Conservation (phyloP, 1,140 invertebrate species). For the Hypothenemus hampei region DNA sequence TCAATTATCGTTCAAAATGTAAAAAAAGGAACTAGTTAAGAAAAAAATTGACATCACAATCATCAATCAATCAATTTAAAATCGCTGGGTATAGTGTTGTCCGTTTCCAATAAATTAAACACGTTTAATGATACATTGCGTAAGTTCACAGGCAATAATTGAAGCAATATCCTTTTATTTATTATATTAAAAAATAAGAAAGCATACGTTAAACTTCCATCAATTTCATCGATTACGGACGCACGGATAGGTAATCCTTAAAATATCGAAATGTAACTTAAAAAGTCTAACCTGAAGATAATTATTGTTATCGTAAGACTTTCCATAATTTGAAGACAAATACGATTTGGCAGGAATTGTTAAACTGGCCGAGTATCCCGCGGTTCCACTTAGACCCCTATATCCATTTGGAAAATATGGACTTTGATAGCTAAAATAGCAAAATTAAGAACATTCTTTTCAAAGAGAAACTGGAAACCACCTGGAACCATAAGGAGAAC, state of each 20-base stretch:
- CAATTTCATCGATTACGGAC: too few species aligned
- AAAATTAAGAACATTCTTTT: neutral
- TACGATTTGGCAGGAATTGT: slow-evolving; percentile 42
- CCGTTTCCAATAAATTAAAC: too few species aligned
- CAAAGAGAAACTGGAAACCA: neutral
- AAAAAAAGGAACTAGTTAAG: too few species aligned
- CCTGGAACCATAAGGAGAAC: slow-evolving; percentile 13
- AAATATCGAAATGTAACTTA: too few species aligned
- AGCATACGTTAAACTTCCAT: too few species aligned
- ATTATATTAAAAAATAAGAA: too few species aligned
- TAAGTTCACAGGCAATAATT: too few species aligned
- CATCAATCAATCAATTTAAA: slow-evolving; percentile 3
- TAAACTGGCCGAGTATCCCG: slow-evolving; percentile 40
- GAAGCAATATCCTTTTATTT: too few species aligned
- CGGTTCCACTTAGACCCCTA: slow-evolving; percentile 21
- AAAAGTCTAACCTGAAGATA: slow-evolving; percentile 18
- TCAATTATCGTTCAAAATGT: too few species aligned
- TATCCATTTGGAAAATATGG: slow-evolving; percentile 43
- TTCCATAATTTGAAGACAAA: slow-evolving; percentile 33
- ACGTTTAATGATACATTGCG: too few species aligned
- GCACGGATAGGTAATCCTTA: too few species aligned
- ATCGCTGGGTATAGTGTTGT: neutral
- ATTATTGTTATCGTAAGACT: slow-evolving; percentile 32
- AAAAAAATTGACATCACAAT: too few species aligned
- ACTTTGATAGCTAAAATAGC: slow-evolving; percentile 38